Evolutionary conservation across 2,888 invertebrate species (phyloP).

Genomic region (Sminthurinus aureus): DNA sequence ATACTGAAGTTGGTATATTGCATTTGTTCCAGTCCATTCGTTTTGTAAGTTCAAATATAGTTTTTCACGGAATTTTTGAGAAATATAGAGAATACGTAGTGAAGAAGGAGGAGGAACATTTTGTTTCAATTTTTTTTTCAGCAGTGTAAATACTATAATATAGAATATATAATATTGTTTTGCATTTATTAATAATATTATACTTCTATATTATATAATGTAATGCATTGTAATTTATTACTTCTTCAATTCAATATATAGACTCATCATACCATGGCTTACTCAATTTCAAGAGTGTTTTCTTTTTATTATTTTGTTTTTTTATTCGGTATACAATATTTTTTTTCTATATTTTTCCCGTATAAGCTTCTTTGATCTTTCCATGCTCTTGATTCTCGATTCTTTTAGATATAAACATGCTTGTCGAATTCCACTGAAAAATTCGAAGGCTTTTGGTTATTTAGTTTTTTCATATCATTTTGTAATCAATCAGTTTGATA

Average conservation of each 20-base stretch:
- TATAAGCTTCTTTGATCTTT: background rate
- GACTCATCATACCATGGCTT: background rate
- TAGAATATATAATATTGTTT: too few relatives aligned
- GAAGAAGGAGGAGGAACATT: constrained; percentile 20
- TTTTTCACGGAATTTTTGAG: constrained; percentile 15
- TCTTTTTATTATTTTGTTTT: background rate
- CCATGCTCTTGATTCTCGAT: too few relatives aligned
- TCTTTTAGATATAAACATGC: too few relatives aligned
- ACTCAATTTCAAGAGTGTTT: constrained; percentile 22
- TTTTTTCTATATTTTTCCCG: background rate
- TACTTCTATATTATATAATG: too few relatives aligned
- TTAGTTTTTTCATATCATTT: too few relatives aligned
- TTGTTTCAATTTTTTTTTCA: constrained; percentile 17
- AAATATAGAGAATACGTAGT: constrained; percentile 18
- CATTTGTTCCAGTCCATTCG: constrained; percentile 59
- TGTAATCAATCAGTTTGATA: too few relatives aligned
- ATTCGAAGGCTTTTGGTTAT: too few relatives aligned
- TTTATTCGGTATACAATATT: background rate
- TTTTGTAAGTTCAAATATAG: constrained; percentile 36
- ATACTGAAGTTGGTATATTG: constrained; percentile 56
- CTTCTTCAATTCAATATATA: constrained; percentile 9
- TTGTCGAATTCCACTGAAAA: too few relatives aligned
- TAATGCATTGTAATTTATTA: background rate
- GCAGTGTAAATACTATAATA: background rate
- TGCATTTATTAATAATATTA: too few relatives aligned